phyloP scores from a whole-genome alignment of 2,888 invertebrate species.

The Lampropteryx suffumata region DNA sequence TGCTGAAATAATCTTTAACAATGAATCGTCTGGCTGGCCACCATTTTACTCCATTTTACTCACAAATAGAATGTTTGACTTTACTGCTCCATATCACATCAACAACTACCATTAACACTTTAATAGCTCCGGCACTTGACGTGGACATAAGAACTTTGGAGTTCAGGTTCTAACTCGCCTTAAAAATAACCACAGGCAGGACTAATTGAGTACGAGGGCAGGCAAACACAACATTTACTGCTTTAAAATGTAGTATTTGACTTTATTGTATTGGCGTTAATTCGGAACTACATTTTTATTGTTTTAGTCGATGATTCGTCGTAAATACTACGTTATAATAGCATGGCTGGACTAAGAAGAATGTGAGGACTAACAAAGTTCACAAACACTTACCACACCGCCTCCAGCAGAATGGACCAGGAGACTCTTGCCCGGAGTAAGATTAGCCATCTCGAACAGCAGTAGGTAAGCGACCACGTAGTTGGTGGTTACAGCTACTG shows the following conservation, averaged over 20 bases:
- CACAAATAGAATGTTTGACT: constrained; percentile 14
- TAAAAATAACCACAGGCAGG: constrained; percentile 12
- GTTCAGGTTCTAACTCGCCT: constrained; percentile 3
- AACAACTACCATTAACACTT: constrained; percentile 21
- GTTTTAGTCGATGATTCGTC: too few species aligned
- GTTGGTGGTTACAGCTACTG: constrained; percentile 92
- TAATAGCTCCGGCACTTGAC: constrained; percentile 22
- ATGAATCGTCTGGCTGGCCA: neutral
- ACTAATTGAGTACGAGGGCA: neutral
- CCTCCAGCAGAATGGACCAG: constrained; percentile 94
- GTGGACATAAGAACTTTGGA: constrained; percentile 16
- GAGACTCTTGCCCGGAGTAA: constrained; percentile 90
- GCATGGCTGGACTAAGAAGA: too few species aligned
- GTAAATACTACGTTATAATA: too few species aligned
- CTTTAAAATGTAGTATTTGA: too few species aligned
- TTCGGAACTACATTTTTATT: too few species aligned
- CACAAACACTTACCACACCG: constrained; percentile 90
- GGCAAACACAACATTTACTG: neutral
- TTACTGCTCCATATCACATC: constrained; percentile 15
- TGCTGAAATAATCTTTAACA: neutral
- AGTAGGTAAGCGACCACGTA: constrained; percentile 93
- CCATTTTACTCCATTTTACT: neutral
- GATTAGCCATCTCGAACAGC: constrained; percentile 91
- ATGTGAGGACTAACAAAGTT: too few species aligned
- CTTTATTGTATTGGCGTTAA: neutral